Percentiles rank a stretch among this genome's conserved stretches.
Conservation (phyloP, 2,888 invertebrate species). For the Aspidapion aeneum region DNA sequence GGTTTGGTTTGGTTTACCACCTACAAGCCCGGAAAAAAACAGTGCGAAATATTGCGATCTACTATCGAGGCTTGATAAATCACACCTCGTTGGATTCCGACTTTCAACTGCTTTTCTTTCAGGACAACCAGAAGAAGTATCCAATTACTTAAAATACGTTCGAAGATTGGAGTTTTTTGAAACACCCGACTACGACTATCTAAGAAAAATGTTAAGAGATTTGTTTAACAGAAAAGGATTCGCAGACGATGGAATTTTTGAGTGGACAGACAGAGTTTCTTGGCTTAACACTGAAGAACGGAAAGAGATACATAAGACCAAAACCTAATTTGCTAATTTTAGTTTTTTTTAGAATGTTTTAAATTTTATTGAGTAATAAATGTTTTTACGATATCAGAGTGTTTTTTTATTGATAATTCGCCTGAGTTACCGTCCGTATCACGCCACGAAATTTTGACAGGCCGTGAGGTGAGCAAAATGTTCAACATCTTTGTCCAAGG, state of each 20-base stretch:
- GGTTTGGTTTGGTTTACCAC: too few relatives aligned
- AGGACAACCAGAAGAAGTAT: slow-evolving; percentile 90
- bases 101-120: slow-evolving; percentile 40
- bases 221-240: slow-evolving; percentile 83
- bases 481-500: too few relatives aligned
- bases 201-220: slow-evolving; percentile 91
- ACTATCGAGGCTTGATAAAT: too few relatives aligned
- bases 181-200: slow-evolving; percentile 98
- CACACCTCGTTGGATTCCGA: too few relatives aligned
- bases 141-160: slow-evolving; percentile 95
- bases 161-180: slow-evolving; percentile 97
- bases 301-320: slow-evolving; percentile 26
- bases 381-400: too few relatives aligned
- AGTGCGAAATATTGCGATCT: too few relatives aligned
- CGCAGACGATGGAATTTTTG: slow-evolving; percentile 88
- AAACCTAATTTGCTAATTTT: slow-evolving; percentile 13
- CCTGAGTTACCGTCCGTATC: too few relatives aligned
- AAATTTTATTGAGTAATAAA: too few relatives aligned
- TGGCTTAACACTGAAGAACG: slow-evolving; percentile 32
- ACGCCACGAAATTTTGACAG: too few relatives aligned
- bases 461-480: too few relatives aligned
- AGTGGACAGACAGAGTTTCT: slow-evolving; percentile 66
- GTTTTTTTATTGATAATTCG: too few relatives aligned
- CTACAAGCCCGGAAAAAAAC: too few relatives aligned
- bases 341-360: neutral